Evolutionary conservation across 2,797 vertebrate species (phyloP), one percentile per base, ranked within the genome.

Genomic region (Distichodus sexfasciatus): DNA sequence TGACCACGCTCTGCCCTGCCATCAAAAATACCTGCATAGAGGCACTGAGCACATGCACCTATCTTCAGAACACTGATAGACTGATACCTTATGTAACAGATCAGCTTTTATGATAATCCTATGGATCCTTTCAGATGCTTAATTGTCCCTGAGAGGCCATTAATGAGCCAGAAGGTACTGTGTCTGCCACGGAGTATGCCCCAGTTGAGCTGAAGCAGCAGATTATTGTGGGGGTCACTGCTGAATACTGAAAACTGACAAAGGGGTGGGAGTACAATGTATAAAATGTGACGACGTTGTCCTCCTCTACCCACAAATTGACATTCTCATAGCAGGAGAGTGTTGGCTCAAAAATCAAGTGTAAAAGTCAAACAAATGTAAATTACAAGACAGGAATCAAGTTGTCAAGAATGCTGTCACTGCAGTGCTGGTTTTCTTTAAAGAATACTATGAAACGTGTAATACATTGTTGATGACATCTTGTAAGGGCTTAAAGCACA

Each of bases 191-290:
- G 41, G 63, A 57, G 65, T 46, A 79, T 67, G 73, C 70, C 48
- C 54, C 11, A 48, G 70, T 67, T 31, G 23, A 73, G 66, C 71
- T 77, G 75, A 74, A 61, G 38, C 66, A 74, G 74, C 66, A 71
- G 63, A 70, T 66, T 66, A 62, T 60, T 41, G 33, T 57, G 51
- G 35, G 51, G 62, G 72, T 71, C 58, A 66, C 10, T 63, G 74
- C 68, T 75, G 74, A 71, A 63, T 41, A 55, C 47, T 66, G 73
- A 55, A 75, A 67, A 66, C 29, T 43, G 48, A 29, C 23, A n/a
- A 28, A 2, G 19, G n/a, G 23, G 36, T 12, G 48, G 61, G 51
- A 47, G 33, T 55, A 33, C 31, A 17, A 60, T 61, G 11, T 35
- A 51, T 60, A 28, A 60, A 51, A 65, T 69, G 60, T 28, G 9